Base-by-base conservation (phyloP, 2,113 vertebrate genomes). In the Halichoerus grypus region DNA sequence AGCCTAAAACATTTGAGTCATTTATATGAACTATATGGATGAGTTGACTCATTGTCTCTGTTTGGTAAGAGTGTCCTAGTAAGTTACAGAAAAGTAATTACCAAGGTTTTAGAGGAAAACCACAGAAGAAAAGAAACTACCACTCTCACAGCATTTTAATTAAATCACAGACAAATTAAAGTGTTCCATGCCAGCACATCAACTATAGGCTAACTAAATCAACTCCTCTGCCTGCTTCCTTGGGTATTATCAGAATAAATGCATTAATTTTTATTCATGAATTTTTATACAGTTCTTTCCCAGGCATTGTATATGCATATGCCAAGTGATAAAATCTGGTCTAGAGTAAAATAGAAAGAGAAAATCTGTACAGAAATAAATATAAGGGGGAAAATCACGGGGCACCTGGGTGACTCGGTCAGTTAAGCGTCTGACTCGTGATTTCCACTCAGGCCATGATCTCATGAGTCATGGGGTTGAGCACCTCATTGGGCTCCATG, bases 331-430 rank as follows among this genome's bases (percentile, higher is more conserved):
- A 89, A 82, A 91, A 39, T 61, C 28, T 94, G 79, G 18, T 65
- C 39, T 81, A 46, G 5, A 82, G 51, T 72, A 69, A 84, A 94
- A 39, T 0, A 88, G 13, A 15, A 49, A 94, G 55, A 91, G 39
- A 94, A 85, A 93, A 88, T 81, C 12, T 86, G 22, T 39, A 81
- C 53, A 79, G 65, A 93, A 91, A 85, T 79, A 91, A 88, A 59
- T 85, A 86, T 3, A 67, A 63, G 22, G 4, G 14, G 61, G 0
- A 46, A 89, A 91, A 69, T 91, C 51, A 82, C 67, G 8, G 16
- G 33, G 18, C 36, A 8, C 33, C 8, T 69, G 33, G 18, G 18
- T 69, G 67, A 19, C 33, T 69, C 67, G 18, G 33, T 69, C 33
- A 36, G 67, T 36, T 69, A 36, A 69, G 67, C 9, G 7, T n/a